Conservation (phyloP, 2,113 vertebrate species). For the Pterocles gutturalis region DNA sequence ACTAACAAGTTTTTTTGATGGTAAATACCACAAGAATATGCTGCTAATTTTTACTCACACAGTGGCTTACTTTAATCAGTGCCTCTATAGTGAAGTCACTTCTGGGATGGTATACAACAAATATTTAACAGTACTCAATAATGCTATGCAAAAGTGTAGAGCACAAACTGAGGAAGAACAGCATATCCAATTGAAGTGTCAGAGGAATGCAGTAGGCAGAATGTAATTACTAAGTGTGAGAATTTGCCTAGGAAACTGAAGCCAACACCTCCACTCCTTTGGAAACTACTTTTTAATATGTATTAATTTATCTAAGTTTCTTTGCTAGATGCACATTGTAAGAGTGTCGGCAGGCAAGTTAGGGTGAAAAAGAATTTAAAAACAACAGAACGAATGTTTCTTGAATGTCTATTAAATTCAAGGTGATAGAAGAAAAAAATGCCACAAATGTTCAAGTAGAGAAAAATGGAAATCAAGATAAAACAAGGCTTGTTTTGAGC, state of each 20-base stretch:
- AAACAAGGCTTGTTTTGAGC: background rate
- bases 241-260: constrained; percentile 42
- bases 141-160: background rate
- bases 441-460: background rate
- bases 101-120: background rate
- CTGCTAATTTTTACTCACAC: background rate
- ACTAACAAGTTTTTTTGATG: background rate
- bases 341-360: background rate
- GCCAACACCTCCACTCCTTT: background rate
- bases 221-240: background rate
- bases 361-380: background rate
- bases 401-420: background rate
- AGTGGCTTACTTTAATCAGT: background rate
- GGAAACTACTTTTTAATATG: background rate
- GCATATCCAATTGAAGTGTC: constrained; percentile 54
- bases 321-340: background rate
- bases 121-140: background rate
- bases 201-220: constrained; percentile 53
- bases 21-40: background rate
- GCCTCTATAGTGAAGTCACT: background rate
- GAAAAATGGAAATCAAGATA: background rate
- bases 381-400: background rate
- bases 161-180: background rate
- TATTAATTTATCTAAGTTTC: background rate
- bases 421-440: background rate